Conservation (phyloP, 2,797 vertebrate genomes). For the Chaenodraco wilsoni region DNA sequence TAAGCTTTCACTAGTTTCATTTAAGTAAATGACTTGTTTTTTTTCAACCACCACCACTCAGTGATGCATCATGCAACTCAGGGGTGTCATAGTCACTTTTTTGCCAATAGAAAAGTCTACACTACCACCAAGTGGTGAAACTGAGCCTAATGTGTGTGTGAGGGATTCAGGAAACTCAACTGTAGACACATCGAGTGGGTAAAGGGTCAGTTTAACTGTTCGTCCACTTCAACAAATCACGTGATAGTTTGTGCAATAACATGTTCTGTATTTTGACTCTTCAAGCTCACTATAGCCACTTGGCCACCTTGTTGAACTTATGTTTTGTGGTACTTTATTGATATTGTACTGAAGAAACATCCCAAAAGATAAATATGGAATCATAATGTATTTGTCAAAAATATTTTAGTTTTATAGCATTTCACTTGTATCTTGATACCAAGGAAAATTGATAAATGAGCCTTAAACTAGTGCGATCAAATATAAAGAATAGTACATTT, state of each 20-base stretch:
- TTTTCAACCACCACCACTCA: not conserved
- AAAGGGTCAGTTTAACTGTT: too few species aligned
- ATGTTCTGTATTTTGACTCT: too few species aligned
- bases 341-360: too few species aligned
- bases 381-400: too few species aligned
- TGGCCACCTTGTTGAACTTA: too few species aligned
- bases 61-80: not conserved
- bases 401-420: too few species aligned
- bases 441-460: not conserved
- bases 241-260: too few species aligned
- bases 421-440: not conserved
- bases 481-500: not conserved
- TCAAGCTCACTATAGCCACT: too few species aligned
- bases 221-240: too few species aligned
- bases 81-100: not conserved
- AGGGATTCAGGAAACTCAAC: not conserved
- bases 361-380: too few species aligned
- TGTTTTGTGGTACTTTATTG: too few species aligned
- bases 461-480: not conserved
- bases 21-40: not conserved
- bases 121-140: constrained; percentile 52
- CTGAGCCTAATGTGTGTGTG: not conserved
- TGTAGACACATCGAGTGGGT: too few species aligned
- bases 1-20: not conserved
- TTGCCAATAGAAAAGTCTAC: not conserved